A percentile compares a stretch with the other conserved stretches of the same genome.
phyloP scores from a whole-genome alignment of 2,888 invertebrate species.

The Spisula solida region DNA sequence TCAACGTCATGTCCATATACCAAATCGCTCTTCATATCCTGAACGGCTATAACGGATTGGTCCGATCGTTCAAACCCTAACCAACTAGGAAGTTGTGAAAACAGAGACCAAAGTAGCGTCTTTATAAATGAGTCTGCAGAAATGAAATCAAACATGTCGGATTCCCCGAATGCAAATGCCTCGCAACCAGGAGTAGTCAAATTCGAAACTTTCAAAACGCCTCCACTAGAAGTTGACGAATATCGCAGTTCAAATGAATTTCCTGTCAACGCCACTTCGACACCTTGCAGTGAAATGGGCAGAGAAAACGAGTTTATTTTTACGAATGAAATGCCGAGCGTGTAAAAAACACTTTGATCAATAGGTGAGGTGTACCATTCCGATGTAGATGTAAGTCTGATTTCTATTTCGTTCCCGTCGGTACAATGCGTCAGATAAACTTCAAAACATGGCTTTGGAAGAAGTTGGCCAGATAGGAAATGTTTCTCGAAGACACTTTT shows the following conservation, averaged over 20 bases:
- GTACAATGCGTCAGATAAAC: slow-evolving; percentile 37
- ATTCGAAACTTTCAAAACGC: background rate
- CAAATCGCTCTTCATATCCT: slow-evolving; percentile 57
- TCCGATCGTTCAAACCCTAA: slow-evolving; percentile 29
- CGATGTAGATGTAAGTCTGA: slow-evolving; percentile 50
- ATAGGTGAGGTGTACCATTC: slow-evolving; percentile 38
- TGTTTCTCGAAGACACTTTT: slow-evolving; percentile 35
- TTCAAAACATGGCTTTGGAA: slow-evolving; percentile 45
- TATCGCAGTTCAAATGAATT: slow-evolving; percentile 2
- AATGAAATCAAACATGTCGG: slow-evolving; percentile 58
- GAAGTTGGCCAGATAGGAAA: background rate
- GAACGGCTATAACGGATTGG: slow-evolving; percentile 42
- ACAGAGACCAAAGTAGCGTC: slow-evolving; percentile 37
- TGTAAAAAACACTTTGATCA: slow-evolving; percentile 23
- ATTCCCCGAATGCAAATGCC: slow-evolving; percentile 47
- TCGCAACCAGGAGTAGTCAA: slow-evolving; percentile 43
- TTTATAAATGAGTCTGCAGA: slow-evolving; percentile 51
- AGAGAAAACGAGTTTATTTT: slow-evolving; percentile 38
- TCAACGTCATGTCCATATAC: slow-evolving; percentile 54
- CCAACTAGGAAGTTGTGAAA: slow-evolving; percentile 52
- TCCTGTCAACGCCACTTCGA: slow-evolving; percentile 2
- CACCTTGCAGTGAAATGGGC: slow-evolving; percentile 45
- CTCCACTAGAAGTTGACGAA: background rate
- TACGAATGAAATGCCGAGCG: slow-evolving; percentile 47
- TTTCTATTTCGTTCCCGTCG: slow-evolving; percentile 31